phyloP scores from a whole-genome alignment of 2,888 invertebrate genomes.

The Vesta saturnalis region DNA sequence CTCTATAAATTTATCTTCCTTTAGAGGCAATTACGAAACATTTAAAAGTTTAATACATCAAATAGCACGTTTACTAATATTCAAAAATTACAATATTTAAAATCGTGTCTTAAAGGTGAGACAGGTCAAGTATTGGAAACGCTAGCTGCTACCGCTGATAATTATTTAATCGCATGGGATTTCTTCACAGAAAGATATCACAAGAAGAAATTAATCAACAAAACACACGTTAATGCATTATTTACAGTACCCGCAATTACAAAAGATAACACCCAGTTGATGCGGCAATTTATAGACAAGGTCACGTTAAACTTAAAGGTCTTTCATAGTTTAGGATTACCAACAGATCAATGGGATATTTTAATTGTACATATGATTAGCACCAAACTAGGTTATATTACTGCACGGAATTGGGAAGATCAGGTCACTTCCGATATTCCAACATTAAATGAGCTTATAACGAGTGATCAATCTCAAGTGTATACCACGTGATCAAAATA shows the following conservation, averaged over 20 bases:
- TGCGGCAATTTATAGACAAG: too few relatives aligned
- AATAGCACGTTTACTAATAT: background rate
- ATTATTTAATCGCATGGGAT: background rate
- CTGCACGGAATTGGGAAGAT: too few relatives aligned
- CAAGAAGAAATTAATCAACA: background rate
- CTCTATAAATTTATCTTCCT: background rate
- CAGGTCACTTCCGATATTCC: too few relatives aligned
- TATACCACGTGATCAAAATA: too few relatives aligned
- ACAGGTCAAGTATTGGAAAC: background rate
- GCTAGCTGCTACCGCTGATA: background rate
- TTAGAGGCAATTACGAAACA: background rate
- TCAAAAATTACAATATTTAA: slow-evolving; percentile 1
- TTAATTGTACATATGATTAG: background rate
- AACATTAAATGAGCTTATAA: too few relatives aligned
- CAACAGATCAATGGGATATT: background rate
- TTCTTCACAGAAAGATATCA: background rate
- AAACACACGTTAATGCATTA: background rate
- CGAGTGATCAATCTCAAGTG: too few relatives aligned
- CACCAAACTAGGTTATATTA: too few relatives aligned
- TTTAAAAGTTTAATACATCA: background rate
- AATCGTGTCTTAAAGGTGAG: background rate
- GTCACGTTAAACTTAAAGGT: background rate
- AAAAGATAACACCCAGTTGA: too few relatives aligned
- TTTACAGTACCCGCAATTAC: background rate
- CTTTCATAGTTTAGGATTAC: background rate